A percentile compares a stretch with the other conserved stretches of the same genome.
Conservation (phyloP, 2,797 vertebrate species). For the Sebastes alutus region DNA sequence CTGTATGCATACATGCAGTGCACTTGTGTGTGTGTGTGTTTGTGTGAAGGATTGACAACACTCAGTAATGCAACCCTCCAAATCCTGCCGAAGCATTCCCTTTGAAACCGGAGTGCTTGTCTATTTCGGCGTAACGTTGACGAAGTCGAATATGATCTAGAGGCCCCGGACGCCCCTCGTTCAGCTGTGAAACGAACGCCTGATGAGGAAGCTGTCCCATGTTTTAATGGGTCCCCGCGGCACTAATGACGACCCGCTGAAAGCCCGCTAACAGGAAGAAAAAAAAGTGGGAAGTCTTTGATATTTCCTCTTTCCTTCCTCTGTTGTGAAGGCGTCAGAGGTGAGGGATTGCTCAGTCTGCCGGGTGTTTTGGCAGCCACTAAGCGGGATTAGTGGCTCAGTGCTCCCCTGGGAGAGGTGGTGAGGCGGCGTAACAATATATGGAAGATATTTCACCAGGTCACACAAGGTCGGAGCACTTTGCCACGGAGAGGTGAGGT, state of each 20-base stretch:
- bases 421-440: conserved; percentile 59
- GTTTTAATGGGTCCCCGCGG: conserved; percentile 27
- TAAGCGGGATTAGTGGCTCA: not conserved
- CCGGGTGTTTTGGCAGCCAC: conserved; percentile 24
- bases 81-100: conserved; percentile 44
- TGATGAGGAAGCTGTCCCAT: conserved; percentile 19
- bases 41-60: conserved; percentile 12
- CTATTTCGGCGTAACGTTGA: conserved; percentile 66
- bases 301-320: conserved; percentile 66
- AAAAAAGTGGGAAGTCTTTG: conserved; percentile 40
- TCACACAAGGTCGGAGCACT: conserved; percentile 39
- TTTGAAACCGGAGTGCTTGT: conserved; percentile 60
- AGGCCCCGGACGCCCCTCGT: not conserved
- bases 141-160: conserved; percentile 40
- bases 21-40: conserved; percentile 8
- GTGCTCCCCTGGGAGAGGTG: conserved; percentile 8
- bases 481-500: conserved; percentile 23
- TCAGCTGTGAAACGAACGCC: conserved; percentile 19
- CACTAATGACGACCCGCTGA: conserved; percentile 21
- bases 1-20: not conserved
- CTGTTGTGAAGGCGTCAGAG: conserved; percentile 38
- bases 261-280: conserved; percentile 36
- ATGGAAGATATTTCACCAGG: conserved; percentile 52
- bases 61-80: conserved; percentile 31
- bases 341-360: conserved; percentile 18